Conservation (phyloP, 2,113 vertebrate genomes). For the Acrocephalus kingi region DNA sequence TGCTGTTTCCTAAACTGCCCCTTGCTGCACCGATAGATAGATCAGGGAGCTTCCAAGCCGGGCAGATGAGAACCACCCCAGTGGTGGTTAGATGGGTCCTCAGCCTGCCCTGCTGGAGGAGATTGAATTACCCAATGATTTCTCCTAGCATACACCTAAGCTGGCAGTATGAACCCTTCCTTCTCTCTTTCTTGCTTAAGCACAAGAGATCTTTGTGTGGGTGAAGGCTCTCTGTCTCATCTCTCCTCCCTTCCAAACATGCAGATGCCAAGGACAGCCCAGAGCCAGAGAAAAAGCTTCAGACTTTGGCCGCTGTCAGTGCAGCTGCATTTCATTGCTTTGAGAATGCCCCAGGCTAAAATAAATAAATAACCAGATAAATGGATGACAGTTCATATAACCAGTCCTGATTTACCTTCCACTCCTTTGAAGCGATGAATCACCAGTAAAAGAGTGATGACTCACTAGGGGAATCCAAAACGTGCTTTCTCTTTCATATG, state of each 20-base stretch:
- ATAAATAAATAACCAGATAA: not conserved
- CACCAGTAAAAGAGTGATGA: not conserved
- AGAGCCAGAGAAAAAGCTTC: not conserved
- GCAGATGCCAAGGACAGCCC: not conserved
- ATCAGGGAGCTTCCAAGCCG: not conserved
- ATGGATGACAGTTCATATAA: not conserved
- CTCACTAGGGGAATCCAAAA: conserved; percentile 2
- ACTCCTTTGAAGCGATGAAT: not conserved
- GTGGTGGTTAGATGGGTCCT: not conserved
- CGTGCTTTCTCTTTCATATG: not conserved
- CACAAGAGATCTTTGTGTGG: not conserved
- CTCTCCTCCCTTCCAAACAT: not conserved
- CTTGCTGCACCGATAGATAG: not conserved
- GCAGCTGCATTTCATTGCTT: not conserved
- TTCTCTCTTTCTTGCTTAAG: not conserved
- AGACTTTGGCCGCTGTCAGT: accelerated
- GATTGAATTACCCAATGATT: not conserved
- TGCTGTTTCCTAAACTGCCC: not conserved
- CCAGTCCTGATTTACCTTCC: not conserved
- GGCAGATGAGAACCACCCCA: not conserved
- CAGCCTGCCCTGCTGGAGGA: not conserved
- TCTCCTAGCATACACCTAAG: not conserved
- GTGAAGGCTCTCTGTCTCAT: not conserved
- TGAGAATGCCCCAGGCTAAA: not conserved
- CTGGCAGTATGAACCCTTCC: not conserved